Base-by-base conservation (phyloP, 2,888 invertebrate genomes). In the Cataglyphis altisquamis region DNA sequence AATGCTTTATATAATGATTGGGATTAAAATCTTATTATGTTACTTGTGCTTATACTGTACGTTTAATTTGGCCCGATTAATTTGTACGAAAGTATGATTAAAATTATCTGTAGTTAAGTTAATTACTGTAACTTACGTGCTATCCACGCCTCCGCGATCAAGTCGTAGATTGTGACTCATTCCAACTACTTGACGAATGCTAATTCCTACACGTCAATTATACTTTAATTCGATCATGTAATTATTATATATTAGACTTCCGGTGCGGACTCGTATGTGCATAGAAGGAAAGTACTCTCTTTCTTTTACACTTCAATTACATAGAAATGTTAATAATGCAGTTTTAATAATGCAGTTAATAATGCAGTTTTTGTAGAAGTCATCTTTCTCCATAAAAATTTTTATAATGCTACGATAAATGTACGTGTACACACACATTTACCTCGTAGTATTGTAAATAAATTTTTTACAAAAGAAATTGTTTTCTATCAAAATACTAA, bases 181-280 rank as follows among this genome's bases (percentile, higher is more conserved):
- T 85, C 60, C 70, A 87, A 70, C 87, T 80, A 87, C 87, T 87
- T 91, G 92, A 92, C 86, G 78, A 91, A 92, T 91, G 89, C 90
- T 92, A 92, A 92, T 90, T 89, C 87, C 81, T 74, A 75, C 75
- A 75, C 70, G 82, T 78, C 83, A 86, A 85, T 85, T 83, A 81
- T 66, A 41, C 12, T 52, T 82, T 87, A 84, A 84, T 77, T 73
- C 32, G 68, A 68, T 84, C 48, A 55, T 48, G 75, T 83, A 73
- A 87, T 70, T 87, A 94, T 62, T 95, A 98, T 36, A 68, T 74
- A 64, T 60, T 32, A n/a, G 9, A n/a, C 36, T 75, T 75, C 66
- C 75, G 66, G 48, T 36, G 21, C 12, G 10, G n/a, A 63, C 1
- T 18, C 9, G 8, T n/a, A 3, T 18, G 0, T 72, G 25, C 8